phyloP scores from a whole-genome alignment of 2,113 vertebrate genomes.

The Empidonax traillii region DNA sequence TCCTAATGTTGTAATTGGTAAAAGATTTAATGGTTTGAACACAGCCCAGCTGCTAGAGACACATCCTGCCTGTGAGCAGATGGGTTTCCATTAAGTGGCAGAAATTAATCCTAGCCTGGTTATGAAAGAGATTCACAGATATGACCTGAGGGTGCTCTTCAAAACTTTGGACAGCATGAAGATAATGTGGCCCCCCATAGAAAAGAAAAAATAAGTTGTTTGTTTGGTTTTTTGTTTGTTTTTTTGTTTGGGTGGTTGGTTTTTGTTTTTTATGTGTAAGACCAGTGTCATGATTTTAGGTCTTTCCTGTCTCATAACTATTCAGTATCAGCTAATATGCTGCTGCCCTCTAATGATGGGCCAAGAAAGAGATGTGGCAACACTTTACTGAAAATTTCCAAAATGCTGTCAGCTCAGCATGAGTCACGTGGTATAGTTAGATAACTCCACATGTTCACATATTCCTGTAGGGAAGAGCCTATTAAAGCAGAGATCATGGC shows the following conservation, averaged over 20 bases:
- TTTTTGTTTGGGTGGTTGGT: no score
- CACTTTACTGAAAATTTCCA: neutral
- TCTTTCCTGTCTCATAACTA: neutral
- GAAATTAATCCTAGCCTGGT: neutral
- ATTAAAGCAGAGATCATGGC: neutral
- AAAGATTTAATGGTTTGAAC: neutral
- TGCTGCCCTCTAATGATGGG: neutral
- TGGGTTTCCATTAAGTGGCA: neutral
- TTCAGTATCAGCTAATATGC: neutral
- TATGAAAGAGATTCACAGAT: neutral
- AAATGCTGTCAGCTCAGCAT: neutral
- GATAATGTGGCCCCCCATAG: neutral
- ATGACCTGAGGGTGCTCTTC: neutral
- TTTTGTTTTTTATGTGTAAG: neutral
- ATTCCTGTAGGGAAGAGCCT: neutral
- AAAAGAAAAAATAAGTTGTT: neutral
- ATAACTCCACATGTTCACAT: neutral
- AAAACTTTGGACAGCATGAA: neutral
- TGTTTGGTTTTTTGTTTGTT: no score
- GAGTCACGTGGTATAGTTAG: neutral
- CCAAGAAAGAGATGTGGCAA: neutral
- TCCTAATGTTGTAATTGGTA: neutral
- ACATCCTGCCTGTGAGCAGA: neutral
- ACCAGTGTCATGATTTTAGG: neutral
- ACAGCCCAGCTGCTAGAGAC: neutral